phyloP scores from a whole-genome alignment of 2,888 invertebrate species.

The Cataglyphis albicans region DNA sequence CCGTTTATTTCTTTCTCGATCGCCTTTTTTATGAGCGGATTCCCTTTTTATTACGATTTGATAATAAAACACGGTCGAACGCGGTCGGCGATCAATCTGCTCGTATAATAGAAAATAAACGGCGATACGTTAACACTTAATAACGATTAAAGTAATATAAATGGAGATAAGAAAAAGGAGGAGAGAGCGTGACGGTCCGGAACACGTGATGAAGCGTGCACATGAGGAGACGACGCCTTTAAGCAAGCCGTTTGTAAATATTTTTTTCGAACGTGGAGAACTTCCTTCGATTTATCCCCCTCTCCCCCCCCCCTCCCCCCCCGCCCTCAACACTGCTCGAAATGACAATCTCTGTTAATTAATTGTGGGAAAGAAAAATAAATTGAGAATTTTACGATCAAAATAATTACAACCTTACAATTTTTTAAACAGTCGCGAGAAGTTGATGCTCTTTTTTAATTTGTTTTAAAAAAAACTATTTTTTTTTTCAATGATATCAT shows the following conservation, averaged over 20 bases:
- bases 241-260: not conserved
- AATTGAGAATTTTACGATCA: not conserved
- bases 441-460: not conserved
- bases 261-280: constrained; percentile 16
- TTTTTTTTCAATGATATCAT: not conserved
- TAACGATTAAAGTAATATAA: constrained; percentile 36
- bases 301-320: not conserved
- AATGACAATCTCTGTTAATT: not conserved
- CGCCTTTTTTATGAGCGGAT: constrained; percentile 49
- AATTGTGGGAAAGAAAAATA: not conserved
- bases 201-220: constrained; percentile 7
- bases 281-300: not conserved
- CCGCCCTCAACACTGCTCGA: not conserved
- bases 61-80: constrained; percentile 37
- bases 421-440: not conserved
- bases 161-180: not conserved
- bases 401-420: not conserved
- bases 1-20: not conserved
- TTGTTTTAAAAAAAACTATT: not conserved
- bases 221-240: not conserved
- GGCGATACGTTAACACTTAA: not conserved
- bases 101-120: constrained; percentile 22
- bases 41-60: not conserved
- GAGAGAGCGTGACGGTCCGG: not conserved
- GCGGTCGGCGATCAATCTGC: not conserved